Evolutionary conservation across 1,140 invertebrate species (phyloP).

Genomic region (Phenacoccus solenopsis): DNA sequence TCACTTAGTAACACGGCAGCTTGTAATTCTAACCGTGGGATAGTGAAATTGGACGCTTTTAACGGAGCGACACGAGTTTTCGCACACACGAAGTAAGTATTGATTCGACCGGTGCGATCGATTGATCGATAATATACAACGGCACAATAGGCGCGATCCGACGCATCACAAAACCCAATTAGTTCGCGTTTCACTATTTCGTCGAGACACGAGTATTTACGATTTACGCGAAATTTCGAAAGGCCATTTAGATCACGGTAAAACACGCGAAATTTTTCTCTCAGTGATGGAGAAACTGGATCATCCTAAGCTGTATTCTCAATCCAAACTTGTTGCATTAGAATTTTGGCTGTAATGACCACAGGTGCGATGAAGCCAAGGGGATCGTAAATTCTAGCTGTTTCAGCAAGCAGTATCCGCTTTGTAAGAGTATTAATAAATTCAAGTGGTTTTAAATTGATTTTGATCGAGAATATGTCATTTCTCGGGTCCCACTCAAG

Average conservation of each 20-base stretch:
- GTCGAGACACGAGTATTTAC: not conserved
- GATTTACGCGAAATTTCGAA: not conserved
- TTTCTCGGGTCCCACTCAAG: not conserved
- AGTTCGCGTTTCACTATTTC: not conserved
- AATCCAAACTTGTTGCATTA: not conserved
- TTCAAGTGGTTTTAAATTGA: not conserved
- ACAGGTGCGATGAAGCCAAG: not conserved
- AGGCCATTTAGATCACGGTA: not conserved
- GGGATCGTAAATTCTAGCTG: not conserved
- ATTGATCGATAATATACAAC: conserved; percentile 8
- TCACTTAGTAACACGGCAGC: conserved; percentile 23
- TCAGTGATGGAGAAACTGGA: not conserved
- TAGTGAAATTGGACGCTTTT: conserved; percentile 19
- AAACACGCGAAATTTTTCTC: not conserved
- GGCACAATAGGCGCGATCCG: not conserved
- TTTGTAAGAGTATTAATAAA: not conserved
- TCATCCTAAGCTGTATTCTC: not conserved
- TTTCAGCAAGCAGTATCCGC: not conserved
- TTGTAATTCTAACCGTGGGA: conserved; percentile 24
- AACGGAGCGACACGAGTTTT: conserved; percentile 24
- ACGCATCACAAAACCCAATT: not conserved
- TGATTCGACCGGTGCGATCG: conserved; percentile 14
- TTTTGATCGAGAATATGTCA: not conserved
- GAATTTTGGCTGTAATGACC: not conserved
- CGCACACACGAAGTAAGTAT: conserved; percentile 18